Base-by-base conservation (phyloP, 92 coral and sea anemone species). In the Heliopora coerulea region DNA sequence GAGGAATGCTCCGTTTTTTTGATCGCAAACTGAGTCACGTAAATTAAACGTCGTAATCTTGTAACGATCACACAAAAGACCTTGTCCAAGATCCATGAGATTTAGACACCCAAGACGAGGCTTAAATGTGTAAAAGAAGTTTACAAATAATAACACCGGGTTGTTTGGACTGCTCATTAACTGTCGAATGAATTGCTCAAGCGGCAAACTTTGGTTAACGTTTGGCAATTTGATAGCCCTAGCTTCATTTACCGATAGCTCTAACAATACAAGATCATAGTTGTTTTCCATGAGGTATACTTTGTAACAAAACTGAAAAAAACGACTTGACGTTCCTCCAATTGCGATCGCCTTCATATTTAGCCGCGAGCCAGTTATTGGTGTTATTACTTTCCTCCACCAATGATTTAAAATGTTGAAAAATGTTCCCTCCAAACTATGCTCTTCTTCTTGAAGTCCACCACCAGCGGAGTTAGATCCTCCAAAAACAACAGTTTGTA, bases 401-500 rank as follows among this genome's bases (percentile, higher is more conserved):
- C 89, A 91, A 49, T 83, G 76, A 35, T 67, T 68, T 42, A 91
- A 86, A 37, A 79, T 78, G 9, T 76, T 78, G 23, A 66, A 83
- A 56, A 79, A 91, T 39, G 82, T 49, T n/a, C 84, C 86, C 0
- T 80, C 41, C 17, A 84, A 39, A 48, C 81, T 57, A 25, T 80
- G 65, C 39, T 85, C 86, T 54, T 82, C 88, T 21, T 68, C 79
- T 30, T 82, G 80, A 14, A 91, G 39, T 8, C 88, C 89, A n/a
- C 92, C 97, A 11, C 92, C 97, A 11, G 97, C 97, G 20, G 88
- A 83, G 56, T 91, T 91, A 8, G 97, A 91, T 6, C 97, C 93
- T 17, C 93, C 93, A 2, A 88, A 75, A 28, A 88, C 85, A 58
- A 83, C 77, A 2, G 86, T n/a, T 15, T 84, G 77, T 17, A 91